Conservation (phyloP, 2,888 invertebrate genomes). For the Thymelicus lineola region DNA sequence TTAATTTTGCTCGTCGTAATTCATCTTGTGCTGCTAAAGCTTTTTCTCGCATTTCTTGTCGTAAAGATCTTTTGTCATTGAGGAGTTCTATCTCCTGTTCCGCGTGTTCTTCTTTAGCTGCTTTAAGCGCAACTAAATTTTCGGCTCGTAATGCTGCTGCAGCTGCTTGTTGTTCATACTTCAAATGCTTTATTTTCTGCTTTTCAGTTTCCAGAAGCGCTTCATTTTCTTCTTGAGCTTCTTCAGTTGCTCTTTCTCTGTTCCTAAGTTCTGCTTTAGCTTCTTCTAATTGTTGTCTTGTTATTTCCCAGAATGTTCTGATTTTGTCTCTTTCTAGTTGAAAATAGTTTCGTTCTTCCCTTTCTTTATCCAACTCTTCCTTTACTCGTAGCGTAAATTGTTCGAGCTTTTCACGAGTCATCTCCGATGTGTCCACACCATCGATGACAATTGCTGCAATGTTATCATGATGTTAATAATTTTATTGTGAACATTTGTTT, state of each 20-base stretch:
- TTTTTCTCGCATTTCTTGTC: constrained; percentile 88
- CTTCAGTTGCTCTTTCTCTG: constrained; percentile 92
- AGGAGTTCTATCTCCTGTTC: constrained; percentile 91
- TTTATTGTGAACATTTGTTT: neutral
- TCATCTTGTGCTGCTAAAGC: constrained; percentile 89
- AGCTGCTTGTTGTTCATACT: constrained; percentile 95
- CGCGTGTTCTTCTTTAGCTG: constrained; percentile 93
- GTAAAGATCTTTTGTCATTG: constrained; percentile 89
- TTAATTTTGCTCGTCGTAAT: constrained; percentile 88
- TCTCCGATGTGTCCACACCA: constrained; percentile 96
- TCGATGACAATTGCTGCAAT: constrained; percentile 89
- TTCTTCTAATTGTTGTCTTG: constrained; percentile 95
- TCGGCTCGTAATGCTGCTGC: constrained; percentile 94
- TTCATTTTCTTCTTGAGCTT: constrained; percentile 94
- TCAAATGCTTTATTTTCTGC: constrained; percentile 96
- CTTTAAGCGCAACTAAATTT: constrained; percentile 91
- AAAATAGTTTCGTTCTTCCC: constrained; percentile 98
- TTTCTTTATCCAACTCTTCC: constrained; percentile 96
- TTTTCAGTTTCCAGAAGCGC: constrained; percentile 94
- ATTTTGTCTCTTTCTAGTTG: constrained; percentile 98
- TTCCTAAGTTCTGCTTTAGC: constrained; percentile 89
- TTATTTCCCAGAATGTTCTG: constrained; percentile 98
- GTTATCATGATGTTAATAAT: constrained; percentile 7
- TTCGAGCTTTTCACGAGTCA: constrained; percentile 97
- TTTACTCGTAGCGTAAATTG: constrained; percentile 93